Base-by-base conservation (phyloP, 2,797 vertebrate species). In the Anas acuta region DNA sequence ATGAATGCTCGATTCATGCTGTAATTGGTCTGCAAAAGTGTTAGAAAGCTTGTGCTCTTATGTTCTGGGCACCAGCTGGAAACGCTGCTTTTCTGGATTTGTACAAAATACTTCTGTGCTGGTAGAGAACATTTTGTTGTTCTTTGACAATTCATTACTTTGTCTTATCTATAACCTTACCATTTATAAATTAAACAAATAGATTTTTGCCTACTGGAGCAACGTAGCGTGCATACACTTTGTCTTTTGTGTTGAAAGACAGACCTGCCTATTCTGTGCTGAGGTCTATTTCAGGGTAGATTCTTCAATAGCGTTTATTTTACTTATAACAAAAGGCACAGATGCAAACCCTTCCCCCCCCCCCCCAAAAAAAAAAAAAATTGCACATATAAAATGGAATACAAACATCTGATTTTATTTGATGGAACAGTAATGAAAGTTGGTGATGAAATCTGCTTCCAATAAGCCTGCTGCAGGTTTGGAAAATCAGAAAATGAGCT, bases 41-140 rank as follows among this genome's bases (percentile, higher is more conserved):
- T 80, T 83, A 87, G 62, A 88, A 81, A 56, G 60, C 92, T 79
- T 86, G 18, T 78, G 70, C 70, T 92, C 32, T 90, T 94, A 61
- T 6, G 11, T 86, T 96, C 43, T 96, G 64, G 72, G 37, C 4
- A 33, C 37, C 83, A 94, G 85, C 83, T 95, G 89, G 82, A 94
- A 97, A 85, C 76, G 33, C 39, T 87, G 70, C 54, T 70, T 78
- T 94, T 93, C 92, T 91, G 65, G 43, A 78, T 89, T 81, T 85
- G 26, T 33, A 93, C 73, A 92, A 94, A 96, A 94, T 92, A 69
- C 82, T 93, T 89, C 53, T 92, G 85, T 95, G 43, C 43, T 91
- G 22, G 33, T 43, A 58, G 45, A 84, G 89, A 92, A 91, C 58
- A 21, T 75, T 78, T 80, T 75, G 41, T 89, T 78, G n/a, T 91